Evolutionary conservation across 1,140 invertebrate species (phyloP).

Genomic region (Meteorus sp.): DNA sequence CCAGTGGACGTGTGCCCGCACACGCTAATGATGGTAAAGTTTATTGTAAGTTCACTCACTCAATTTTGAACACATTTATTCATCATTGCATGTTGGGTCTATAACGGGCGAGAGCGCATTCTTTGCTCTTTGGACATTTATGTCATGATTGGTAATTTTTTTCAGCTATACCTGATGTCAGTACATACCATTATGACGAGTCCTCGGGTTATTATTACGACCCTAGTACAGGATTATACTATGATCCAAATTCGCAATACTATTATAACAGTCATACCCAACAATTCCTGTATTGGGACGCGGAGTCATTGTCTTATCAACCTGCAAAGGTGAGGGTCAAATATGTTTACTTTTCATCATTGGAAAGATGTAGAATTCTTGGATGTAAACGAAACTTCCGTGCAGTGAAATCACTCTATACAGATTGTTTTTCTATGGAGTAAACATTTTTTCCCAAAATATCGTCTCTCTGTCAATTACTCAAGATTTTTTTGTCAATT

Average conservation of each 20-base stretch:
- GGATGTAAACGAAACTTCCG: not conserved
- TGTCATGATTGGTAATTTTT: slow-evolving; percentile 26
- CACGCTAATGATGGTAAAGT: slow-evolving; percentile 68
- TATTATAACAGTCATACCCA: slow-evolving; percentile 88
- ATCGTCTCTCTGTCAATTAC: not conserved
- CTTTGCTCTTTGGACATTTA: slow-evolving; percentile 4
- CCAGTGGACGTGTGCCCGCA: slow-evolving; percentile 56
- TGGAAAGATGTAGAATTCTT: too few species aligned
- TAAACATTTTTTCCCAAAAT: too few species aligned
- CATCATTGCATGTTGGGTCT: not conserved
- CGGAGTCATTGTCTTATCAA: slow-evolving; percentile 77
- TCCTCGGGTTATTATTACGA: slow-evolving; percentile 97
- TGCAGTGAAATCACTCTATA: too few species aligned
- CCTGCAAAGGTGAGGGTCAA: slow-evolving; percentile 61
- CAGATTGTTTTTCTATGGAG: too few species aligned
- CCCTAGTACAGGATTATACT: slow-evolving; percentile 88
- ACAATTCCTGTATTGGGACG: slow-evolving; percentile 96
- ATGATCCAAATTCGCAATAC: slow-evolving; percentile 93
- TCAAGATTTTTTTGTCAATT: slow-evolving; percentile 2
- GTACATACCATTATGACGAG: slow-evolving; percentile 92
- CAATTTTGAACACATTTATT: not conserved
- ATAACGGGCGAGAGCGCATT: not conserved
- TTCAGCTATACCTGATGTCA: slow-evolving; percentile 82
- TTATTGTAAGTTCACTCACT: slow-evolving; percentile 61
- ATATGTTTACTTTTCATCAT: not conserved